A percentile compares a stretch with the other conserved stretches of the same genome.
phyloP scores from a whole-genome alignment of 2,113 vertebrate genomes.

The Australoheros scitulus region DNA sequence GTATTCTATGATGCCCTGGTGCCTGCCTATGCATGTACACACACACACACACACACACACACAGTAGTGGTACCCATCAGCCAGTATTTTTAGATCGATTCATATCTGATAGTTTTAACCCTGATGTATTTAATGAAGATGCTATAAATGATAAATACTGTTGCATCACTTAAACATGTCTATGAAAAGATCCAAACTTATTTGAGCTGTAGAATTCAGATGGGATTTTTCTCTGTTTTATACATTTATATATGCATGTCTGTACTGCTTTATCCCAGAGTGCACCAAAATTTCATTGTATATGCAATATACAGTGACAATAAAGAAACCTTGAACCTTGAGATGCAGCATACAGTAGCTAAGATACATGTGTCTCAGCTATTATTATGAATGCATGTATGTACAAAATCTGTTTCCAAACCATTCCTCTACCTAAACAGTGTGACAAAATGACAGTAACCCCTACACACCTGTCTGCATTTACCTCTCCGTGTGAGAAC shows the following conservation, averaged over 20 bases:
- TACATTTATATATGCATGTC: too few relatives aligned
- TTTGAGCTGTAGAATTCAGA: background rate
- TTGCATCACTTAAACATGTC: background rate
- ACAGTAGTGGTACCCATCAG: constrained; percentile 1
- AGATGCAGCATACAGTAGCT: too few relatives aligned
- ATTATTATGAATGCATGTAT: background rate
- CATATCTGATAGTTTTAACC: background rate
- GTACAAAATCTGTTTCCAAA: background rate
- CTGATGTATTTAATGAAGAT: background rate
- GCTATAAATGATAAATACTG: background rate
- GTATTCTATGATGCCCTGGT: constrained; percentile 12
- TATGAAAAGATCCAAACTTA: background rate
- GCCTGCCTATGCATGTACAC: background rate
- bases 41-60: too few relatives aligned
- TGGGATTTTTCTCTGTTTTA: too few relatives aligned
- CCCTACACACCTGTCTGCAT: constrained; percentile 27
- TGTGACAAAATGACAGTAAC: constrained; percentile 1
- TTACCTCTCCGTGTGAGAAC: constrained; percentile 35
- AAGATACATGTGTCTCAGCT: background rate
- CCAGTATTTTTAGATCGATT: background rate
- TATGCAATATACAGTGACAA: too few relatives aligned
- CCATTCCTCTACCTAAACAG: constrained; percentile 3
- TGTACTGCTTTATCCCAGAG: too few relatives aligned
- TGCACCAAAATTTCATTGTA: too few relatives aligned
- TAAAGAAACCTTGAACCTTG: too few relatives aligned